Conservation (phyloP, 2,113 vertebrate species). For the Chaetops frenatus region DNA sequence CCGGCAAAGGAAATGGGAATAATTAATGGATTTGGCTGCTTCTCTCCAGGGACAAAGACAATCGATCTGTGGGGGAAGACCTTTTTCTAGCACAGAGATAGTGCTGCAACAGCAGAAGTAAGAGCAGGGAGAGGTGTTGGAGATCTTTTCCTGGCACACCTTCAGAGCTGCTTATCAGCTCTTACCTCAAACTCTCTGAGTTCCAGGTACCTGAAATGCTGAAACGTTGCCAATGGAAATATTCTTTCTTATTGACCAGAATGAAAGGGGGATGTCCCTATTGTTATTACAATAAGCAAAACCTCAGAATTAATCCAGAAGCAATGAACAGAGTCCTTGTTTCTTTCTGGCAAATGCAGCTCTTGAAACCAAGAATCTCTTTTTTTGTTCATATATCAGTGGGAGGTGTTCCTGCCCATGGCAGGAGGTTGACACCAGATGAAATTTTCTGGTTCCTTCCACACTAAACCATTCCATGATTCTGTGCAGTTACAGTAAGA, state of each 20-base stretch:
- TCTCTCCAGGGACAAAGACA: conserved; percentile 13
- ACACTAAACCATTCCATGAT: background rate
- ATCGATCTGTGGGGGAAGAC: background rate
- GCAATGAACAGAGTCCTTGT: background rate
- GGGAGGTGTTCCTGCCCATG: background rate
- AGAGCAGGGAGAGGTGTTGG: background rate
- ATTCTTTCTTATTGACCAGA: background rate
- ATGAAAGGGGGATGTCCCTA: background rate
- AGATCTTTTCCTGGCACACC: conserved; percentile 15
- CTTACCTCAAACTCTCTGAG: background rate
- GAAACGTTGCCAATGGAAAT: background rate
- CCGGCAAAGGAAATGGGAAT: conserved; percentile 25
- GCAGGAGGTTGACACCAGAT: background rate
- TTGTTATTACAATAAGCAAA: background rate
- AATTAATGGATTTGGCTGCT: conserved; percentile 28
- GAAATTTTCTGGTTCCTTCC: background rate
- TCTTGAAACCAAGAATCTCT: background rate
- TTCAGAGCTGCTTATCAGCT: conserved; percentile 38
- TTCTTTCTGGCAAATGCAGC: background rate
- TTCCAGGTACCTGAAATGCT: background rate
- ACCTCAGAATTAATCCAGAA: background rate
- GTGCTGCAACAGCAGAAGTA: background rate
- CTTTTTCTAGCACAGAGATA: conserved; percentile 14
- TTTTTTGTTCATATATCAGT: background rate
- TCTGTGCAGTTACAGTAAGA: background rate